A percentile compares a stretch with the other conserved stretches of the same genome.
These are phyloP conservation scores for Lipophrys pholis DNA, from an alignment of 2,113 vertebrate species.

Conservation along the genomic window DNA sequence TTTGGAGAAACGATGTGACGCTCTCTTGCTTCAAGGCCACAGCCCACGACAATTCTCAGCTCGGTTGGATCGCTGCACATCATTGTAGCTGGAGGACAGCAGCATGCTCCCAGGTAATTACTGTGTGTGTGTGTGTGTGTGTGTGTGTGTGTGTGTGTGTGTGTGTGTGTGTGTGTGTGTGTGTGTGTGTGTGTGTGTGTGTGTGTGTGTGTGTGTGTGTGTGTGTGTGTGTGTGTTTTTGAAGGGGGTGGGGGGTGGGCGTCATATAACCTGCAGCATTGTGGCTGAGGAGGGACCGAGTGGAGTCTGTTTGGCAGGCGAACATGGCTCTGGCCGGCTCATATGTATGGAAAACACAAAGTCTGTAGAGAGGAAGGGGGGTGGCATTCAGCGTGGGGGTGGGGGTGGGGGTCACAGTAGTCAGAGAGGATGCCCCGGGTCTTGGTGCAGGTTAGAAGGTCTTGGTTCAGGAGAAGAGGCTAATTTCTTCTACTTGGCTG, in stretches of 20 bases:
- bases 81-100: slow-evolving; percentile 24
- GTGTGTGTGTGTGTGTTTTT: not conserved
- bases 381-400: not conserved
- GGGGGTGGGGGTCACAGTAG: slow-evolving; percentile 67
- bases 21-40: not conserved
- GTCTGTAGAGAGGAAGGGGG: slow-evolving; percentile 41
- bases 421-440: slow-evolving; percentile 73
- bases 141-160: not conserved
- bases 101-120: slow-evolving; percentile 41
- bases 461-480: slow-evolving; percentile 73
- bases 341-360: slow-evolving; percentile 74
- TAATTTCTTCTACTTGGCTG: slow-evolving; percentile 80
- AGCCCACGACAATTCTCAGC: slow-evolving; percentile 15
- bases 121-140: too few relatives aligned
- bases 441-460: slow-evolving; percentile 75
- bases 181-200: not conserved
- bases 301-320: slow-evolving; percentile 52
- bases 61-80: slow-evolving; percentile 18
- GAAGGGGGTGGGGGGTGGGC: slow-evolving; percentile 33
- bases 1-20: too few relatives aligned
- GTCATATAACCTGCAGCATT: slow-evolving; percentile 51
- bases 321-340: slow-evolving; percentile 60
- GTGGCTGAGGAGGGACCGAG: slow-evolving; percentile 27
- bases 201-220: too few relatives aligned
- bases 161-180: too few relatives aligned